phyloP scores from a whole-genome alignment of 2,113 vertebrate species.

The Sinocyclocheilus maitianheensis region DNA sequence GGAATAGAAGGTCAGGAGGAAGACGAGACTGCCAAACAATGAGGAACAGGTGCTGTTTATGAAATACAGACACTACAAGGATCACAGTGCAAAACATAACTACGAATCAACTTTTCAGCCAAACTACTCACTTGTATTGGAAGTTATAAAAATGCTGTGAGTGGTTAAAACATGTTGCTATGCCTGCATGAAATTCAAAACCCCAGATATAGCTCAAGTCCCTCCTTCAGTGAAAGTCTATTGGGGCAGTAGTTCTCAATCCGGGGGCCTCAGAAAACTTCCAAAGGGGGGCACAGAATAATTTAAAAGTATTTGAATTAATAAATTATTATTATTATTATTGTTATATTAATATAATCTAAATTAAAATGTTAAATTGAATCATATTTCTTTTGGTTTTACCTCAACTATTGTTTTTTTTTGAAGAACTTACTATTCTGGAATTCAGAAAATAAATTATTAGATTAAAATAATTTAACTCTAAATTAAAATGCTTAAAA shows the following conservation, averaged over 20 bases:
- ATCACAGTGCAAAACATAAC: background rate
- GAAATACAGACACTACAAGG: conserved; percentile 50
- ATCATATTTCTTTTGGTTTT: background rate
- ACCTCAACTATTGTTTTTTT: background rate
- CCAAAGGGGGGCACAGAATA: background rate
- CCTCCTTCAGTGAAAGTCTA: background rate
- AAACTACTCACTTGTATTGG: background rate
- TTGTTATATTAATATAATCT: background rate
- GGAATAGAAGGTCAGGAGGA: conserved; percentile 56
- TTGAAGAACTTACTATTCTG: background rate
- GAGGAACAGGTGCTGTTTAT: conserved; percentile 76
- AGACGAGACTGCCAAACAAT: conserved; percentile 63
- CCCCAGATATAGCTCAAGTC: background rate
- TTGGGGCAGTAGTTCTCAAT: background rate
- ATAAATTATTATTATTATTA: background rate
- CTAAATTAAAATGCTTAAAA: too few species aligned
- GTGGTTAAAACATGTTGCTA: background rate
- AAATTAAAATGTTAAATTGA: background rate
- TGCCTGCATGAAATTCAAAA: background rate
- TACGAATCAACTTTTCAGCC: background rate
- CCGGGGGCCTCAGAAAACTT: background rate
- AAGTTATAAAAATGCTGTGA: background rate
- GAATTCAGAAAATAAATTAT: background rate
- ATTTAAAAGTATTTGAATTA: background rate
- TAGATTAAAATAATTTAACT: too few species aligned